Base-by-base conservation (phyloP, 2,888 invertebrate genomes). In the Eupsilia transversa region DNA sequence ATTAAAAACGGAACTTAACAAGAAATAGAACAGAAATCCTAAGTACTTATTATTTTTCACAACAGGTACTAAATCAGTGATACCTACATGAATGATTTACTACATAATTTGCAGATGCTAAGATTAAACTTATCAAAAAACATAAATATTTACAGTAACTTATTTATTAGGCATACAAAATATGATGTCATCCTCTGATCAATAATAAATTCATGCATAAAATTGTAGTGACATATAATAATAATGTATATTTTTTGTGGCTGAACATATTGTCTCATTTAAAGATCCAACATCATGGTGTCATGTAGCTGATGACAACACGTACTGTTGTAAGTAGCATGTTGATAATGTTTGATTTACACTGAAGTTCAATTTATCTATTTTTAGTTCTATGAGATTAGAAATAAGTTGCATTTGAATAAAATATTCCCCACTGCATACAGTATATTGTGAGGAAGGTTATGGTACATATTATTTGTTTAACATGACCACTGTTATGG, bases 111-210 rank as follows among this genome's bases (percentile, higher is more conserved):
- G 6, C 14, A 27, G n/a, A 63, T 49, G 17, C 6, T 33, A 46
- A 43, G 27, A n/a, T 43, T 33, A n/a, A 56, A 43, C 27, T 35
- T 49, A 57, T 57, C 41, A 61, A 10, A 17, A n/a, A 49, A 20
- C 49, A 27, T 77, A 56, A 38, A 66, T 77, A 41, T 49, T 57
- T 46, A 56, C 38, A 33, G 10, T 43, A 27, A 52, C 27, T 69
- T 57, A 23, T 59, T 35, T 41, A 23, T 1, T 33, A 69, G 5
- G 27, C 20, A 59, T 57, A 41, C 20, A 10, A 49, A 49, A 59
- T 23, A 78, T 80, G 52, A 74, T 80, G 61, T 74, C 61, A n/a
- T n/a, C n/a, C n/a, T n/a, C n/a, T n/a, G n/a, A n/a, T n/a, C n/a
- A n/a, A n/a, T n/a, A n/a, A n/a, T n/a, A n/a, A n/a, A n/a, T n/a